phyloP scores from a whole-genome alignment of 92 coral and sea anemone species.

The Paramuricea clavata region DNA sequence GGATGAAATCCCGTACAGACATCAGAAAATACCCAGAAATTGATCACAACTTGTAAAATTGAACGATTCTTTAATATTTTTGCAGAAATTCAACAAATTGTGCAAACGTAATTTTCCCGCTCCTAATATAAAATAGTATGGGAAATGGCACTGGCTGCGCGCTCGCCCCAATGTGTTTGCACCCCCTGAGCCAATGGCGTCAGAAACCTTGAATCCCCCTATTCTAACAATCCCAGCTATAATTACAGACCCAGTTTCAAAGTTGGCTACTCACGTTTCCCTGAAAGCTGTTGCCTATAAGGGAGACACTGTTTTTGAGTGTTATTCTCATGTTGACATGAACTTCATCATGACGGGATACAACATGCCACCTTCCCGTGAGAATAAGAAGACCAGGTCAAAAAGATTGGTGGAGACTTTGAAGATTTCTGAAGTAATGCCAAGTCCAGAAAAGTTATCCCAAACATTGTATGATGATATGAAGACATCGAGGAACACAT shows the following conservation, averaged over 20 bases:
- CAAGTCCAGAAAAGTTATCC: slow-evolving; percentile 31
- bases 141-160: too few relatives aligned
- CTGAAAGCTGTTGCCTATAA: slow-evolving; percentile 54
- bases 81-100: too few relatives aligned
- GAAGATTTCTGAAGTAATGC: slow-evolving; percentile 18
- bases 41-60: too few relatives aligned
- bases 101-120: too few relatives aligned
- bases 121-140: too few relatives aligned
- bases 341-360: slow-evolving; percentile 43
- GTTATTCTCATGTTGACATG: slow-evolving; percentile 15
- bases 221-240: background rate
- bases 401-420: slow-evolving; percentile 6
- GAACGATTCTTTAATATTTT: too few relatives aligned
- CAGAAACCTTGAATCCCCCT: too few relatives aligned
- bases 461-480: background rate
- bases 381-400: slow-evolving; percentile 3
- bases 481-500: background rate
- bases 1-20: too few relatives aligned
- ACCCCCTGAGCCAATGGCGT: too few relatives aligned
- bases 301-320: background rate
- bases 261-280: background rate
- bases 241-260: slow-evolving; percentile 9
- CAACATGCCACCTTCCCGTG: background rate
- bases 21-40: too few relatives aligned
- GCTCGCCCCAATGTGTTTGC: too few relatives aligned